Conservation (phyloP, 2,113 vertebrate genomes). For the human (Homo sapiens) region DNA sequence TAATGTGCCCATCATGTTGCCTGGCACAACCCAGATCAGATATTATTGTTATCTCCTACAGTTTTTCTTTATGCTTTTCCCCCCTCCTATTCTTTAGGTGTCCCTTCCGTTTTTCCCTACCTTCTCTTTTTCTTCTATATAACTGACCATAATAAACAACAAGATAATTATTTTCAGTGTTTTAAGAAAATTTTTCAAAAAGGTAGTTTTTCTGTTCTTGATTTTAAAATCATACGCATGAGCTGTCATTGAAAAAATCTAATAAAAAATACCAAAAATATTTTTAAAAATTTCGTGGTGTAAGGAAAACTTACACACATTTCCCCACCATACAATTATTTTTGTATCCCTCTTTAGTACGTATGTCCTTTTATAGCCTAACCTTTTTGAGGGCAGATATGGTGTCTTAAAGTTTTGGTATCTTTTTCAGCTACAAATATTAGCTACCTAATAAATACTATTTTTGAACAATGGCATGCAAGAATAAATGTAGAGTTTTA, state of each 20-base stretch:
- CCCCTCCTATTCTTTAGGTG: neutral
- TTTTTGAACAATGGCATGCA: neutral
- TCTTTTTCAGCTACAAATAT: neutral
- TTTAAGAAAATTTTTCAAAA: neutral
- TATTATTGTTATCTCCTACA: neutral
- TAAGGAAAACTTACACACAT: neutral
- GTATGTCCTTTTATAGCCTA: neutral
- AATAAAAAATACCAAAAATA: neutral
- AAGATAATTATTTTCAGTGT: neutral
- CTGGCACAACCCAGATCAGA: neutral
- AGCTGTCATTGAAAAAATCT: neutral
- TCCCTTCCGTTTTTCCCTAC: neutral
- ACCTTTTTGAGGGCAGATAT: neutral
- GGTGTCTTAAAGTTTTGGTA: neutral
- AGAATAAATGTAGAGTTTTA: neutral
- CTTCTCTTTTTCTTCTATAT: neutral
- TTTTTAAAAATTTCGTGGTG: neutral
- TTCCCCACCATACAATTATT: neutral
- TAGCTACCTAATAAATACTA: neutral
- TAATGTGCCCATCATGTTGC: neutral
- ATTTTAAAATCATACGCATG: neutral
- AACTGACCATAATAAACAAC: neutral
- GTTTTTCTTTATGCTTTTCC: neutral
- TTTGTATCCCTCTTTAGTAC: neutral
- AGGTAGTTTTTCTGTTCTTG: neutral